Base-by-base conservation (phyloP, 2,797 vertebrate genomes). In the Arnoldichthys spilopterus region DNA sequence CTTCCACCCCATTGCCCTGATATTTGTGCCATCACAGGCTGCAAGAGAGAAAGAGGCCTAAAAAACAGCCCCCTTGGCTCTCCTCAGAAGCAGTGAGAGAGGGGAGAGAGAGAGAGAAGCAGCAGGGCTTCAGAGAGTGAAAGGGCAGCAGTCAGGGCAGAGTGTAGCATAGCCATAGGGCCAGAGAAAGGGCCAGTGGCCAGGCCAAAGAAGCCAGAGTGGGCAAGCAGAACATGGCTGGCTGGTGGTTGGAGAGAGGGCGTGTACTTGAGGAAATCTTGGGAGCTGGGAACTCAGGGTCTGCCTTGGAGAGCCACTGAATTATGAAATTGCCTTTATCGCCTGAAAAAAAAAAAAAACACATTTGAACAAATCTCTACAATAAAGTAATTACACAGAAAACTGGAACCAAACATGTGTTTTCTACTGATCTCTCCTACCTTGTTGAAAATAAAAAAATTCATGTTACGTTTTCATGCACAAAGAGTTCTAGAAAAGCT, bases 261-360 rank as follows among this genome's bases (percentile, higher is more conserved):
- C 92, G 92, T 95, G 94, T 97, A 98, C 97, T 96, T 94, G 95
- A 95, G 87, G 94, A 95, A 89, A 90, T 95, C 91, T 96, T 96
- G 87, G 92, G 92, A 51, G 89, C 91, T 1, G 94, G 93, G 26
- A 94, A 92, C 75, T 94, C 90, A 1, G 94, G 88, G 86, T 95
- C 94, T 0, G 95, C 93, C 88, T 94, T 94, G 85, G 97, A 98
- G 76, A 98, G 90, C 97, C 96, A 98, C 68, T 96, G 95, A 85
- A 97, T 95, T 87, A 97, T 93, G 79, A 95, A 95, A 82, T 95
- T 97, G 74, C 82, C 97, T 80, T 94, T 95, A 76, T 96, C 94
- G 54, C 96, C 96, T 82, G 93, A 84, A 86, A 18, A 85, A 47
- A 85, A 43, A 84, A 15, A 62, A 40, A n/a, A 54, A 34, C 16